Percentiles rank a stretch among this genome's conserved stretches.
Evolutionary conservation across 2,888 invertebrate genomes (phyloP).

Genomic region (Sericinus montela): DNA sequence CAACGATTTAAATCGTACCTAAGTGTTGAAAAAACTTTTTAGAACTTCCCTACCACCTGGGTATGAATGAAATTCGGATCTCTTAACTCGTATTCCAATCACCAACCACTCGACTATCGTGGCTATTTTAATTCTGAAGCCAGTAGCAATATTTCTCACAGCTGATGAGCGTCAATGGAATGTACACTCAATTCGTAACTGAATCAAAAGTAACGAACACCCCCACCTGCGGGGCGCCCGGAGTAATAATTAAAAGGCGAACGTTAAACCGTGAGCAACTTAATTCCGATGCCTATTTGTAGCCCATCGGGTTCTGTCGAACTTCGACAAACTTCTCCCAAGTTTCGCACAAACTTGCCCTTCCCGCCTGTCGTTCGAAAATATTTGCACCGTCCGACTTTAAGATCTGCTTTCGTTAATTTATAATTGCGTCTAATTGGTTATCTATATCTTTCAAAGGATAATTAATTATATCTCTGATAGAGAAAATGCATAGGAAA

Average conservation of each 20-base stretch:
- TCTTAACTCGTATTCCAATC: too few relatives aligned
- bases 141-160: background rate
- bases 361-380: conserved; percentile 58
- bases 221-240: conserved; percentile 54
- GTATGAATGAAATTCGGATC: too few relatives aligned
- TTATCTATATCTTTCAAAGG: conserved; percentile 35
- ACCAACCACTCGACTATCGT: too few relatives aligned
- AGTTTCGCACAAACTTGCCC: conserved; percentile 32
- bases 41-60: too few relatives aligned
- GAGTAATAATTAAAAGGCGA: conserved; percentile 76
- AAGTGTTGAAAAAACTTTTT: too few relatives aligned
- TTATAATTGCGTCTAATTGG: conserved; percentile 70
- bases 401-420: conserved; percentile 58
- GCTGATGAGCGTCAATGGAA: conserved; percentile 4
- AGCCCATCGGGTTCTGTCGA: conserved; percentile 46
- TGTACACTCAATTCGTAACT: conserved; percentile 8
- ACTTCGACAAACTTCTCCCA: conserved; percentile 43
- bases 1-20: too few relatives aligned
- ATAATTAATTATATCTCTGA: background rate
- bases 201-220: conserved; percentile 32
- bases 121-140: background rate
- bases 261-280: conserved; percentile 67
- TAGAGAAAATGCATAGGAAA: too few relatives aligned
- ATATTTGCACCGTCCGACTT: conserved; percentile 63
- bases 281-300: conserved; percentile 75